phyloP scores from a whole-genome alignment of 2,113 vertebrate species.

The Isurus oxyrinchus region DNA sequence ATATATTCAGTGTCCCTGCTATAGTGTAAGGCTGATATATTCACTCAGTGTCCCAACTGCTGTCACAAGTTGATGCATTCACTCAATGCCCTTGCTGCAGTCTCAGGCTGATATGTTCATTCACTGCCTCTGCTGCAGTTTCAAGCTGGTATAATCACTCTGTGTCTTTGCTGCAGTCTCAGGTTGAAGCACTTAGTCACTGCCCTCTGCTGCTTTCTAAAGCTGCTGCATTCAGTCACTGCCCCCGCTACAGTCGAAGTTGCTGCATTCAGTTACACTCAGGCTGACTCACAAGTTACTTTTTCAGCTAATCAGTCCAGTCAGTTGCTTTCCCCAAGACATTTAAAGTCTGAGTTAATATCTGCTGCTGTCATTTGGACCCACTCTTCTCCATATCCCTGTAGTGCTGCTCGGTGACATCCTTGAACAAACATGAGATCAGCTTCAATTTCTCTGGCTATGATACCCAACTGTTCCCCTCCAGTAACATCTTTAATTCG shows the following conservation, averaged over 20 bases:
- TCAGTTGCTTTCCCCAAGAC: neutral
- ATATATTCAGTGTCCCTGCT: neutral
- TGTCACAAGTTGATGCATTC: neutral
- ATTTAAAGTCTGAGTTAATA: neutral
- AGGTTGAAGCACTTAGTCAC: neutral
- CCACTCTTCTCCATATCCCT: neutral
- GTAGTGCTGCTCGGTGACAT: neutral
- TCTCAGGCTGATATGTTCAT: neutral
- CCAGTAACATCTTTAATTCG: neutral
- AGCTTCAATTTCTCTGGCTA: neutral
- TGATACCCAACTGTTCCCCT: neutral
- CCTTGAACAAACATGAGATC: neutral
- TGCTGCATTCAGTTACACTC: neutral
- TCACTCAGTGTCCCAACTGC: neutral
- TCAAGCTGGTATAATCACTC: neutral
- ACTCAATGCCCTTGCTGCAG: neutral
- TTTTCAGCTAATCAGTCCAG: neutral
- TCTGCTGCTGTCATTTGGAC: neutral
- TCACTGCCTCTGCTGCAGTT: neutral
- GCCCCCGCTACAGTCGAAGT: neutral
- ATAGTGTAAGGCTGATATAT: neutral
- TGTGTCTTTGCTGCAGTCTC: neutral
- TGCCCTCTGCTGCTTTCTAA: neutral
- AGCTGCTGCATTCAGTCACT: neutral
- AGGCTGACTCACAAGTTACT: neutral